Evolutionary conservation across 2,797 vertebrate genomes (phyloP).

Genomic region (Ataeniobius toweri): DNA sequence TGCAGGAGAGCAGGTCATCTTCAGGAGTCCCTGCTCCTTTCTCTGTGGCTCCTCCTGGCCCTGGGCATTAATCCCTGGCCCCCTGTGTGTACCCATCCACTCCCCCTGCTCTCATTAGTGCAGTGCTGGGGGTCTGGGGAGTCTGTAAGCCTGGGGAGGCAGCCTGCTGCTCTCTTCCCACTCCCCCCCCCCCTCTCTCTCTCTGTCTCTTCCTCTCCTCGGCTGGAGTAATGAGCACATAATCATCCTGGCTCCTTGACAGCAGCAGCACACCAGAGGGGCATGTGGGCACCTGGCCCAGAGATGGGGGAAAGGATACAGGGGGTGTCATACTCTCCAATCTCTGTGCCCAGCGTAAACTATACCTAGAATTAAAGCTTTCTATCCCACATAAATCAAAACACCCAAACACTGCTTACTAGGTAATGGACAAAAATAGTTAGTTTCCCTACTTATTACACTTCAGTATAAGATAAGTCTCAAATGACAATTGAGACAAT

Average conservation of each 20-base stretch:
- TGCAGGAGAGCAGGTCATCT: slow-evolving; percentile 50
- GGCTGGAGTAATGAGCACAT: slow-evolving; percentile 81
- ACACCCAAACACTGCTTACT: slow-evolving; percentile 50
- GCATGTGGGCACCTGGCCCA: slow-evolving; percentile 75
- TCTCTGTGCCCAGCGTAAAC: slow-evolving; percentile 33
- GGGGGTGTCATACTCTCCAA: slow-evolving; percentile 60
- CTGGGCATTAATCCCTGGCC: slow-evolving; percentile 77
- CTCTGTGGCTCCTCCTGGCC: slow-evolving; percentile 70
- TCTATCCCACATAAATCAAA: slow-evolving; percentile 53
- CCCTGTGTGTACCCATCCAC: slow-evolving; percentile 74
- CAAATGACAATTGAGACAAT: slow-evolving; percentile 2
- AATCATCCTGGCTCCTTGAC: slow-evolving; percentile 80
- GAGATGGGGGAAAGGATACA: slow-evolving; percentile 62
- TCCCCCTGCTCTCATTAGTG: slow-evolving; percentile 82
- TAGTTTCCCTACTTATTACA: slow-evolving; percentile 37
- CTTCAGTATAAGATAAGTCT: slow-evolving; percentile 11
- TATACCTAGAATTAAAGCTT: slow-evolving; percentile 38
- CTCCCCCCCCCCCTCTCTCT: slow-evolving; percentile 35
- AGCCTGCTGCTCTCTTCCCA: slow-evolving; percentile 71
- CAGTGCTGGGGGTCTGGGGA: slow-evolving; percentile 71
- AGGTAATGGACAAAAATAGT: slow-evolving; percentile 53
- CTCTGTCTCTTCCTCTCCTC: slow-evolving; percentile 31
- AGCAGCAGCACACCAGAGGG: slow-evolving; percentile 76
- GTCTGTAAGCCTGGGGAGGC: slow-evolving; percentile 77
- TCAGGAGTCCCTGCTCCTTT: slow-evolving; percentile 62